Evolutionary conservation across 23 tunicate species (phyloP), one percentile per base, ranked within the genome.

Genomic region (Aplidium turbinatum): DNA sequence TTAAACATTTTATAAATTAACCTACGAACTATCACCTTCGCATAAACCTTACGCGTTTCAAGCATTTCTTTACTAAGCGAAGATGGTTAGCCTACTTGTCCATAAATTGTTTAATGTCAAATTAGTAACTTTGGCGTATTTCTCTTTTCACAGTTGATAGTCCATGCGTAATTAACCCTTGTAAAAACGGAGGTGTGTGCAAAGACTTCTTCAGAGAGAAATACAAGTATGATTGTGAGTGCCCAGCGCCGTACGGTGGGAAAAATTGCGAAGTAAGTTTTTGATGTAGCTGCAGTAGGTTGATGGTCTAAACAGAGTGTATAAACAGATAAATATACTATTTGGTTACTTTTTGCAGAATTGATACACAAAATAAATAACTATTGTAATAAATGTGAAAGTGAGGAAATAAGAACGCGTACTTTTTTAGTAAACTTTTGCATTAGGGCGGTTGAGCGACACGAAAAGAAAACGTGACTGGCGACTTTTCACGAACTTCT

Each of bases 251-350:
- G 16, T 92, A 24, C 42, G 75, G 72, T 16, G 98, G 98, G 5
- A 65, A 68, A 79, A 48, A 75, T 26, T 92, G 98, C 39, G 65
- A 92, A 83, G 86, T 88, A 21, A 65, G 31, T n/a, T 42, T 42
- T 11, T n/a, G n/a, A n/a, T n/a, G n/a, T n/a, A n/a, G n/a, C n/a
- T n/a, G n/a, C n/a, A n/a, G n/a, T n/a, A n/a, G n/a, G n/a, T n/a
- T n/a, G n/a, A n/a, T n/a, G n/a, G n/a, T n/a, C n/a, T n/a, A n/a
- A n/a, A n/a, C n/a, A n/a, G n/a, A n/a, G n/a, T n/a, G n/a, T n/a
- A n/a, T n/a, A n/a, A n/a, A n/a, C n/a, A 42, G 48, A 42, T 42
- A 42, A 42, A 42, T 9, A 42, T 42, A 42, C 48, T 13, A 13
- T 13, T 42, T 9, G 13, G 48, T 42, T 9, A 13, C 48, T 42